phyloP scores from a whole-genome alignment of 2,113 vertebrate species.

The Camelus bactrianus region DNA sequence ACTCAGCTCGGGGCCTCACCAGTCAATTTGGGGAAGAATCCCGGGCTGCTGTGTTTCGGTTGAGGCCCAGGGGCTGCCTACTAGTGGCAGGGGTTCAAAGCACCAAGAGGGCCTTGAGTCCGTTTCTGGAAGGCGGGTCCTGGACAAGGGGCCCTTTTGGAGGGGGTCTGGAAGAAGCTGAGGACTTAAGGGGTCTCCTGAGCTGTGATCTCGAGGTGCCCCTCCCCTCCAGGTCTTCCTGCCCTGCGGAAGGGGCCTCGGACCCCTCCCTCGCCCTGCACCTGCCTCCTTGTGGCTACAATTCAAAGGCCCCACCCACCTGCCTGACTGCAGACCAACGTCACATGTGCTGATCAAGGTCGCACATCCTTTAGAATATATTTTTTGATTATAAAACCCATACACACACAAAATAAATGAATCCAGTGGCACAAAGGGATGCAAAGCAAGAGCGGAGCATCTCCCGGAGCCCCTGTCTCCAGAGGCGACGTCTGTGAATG shows the following conservation, averaged over 20 bases:
- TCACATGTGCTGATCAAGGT: background rate
- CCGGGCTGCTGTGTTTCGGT: constrained; percentile 46
- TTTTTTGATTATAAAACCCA: constrained; percentile 22
- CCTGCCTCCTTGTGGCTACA: background rate
- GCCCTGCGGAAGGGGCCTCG: background rate
- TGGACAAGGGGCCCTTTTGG: background rate
- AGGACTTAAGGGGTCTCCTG: background rate
- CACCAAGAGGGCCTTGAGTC: background rate
- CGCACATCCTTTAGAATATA: constrained; percentile 26
- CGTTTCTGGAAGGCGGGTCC: background rate
- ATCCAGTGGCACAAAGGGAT: background rate
- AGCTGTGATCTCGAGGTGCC: background rate
- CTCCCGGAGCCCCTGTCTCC: background rate
- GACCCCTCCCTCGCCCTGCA: background rate
- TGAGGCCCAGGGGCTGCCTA: constrained; percentile 3
- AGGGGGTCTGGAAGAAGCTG: background rate
- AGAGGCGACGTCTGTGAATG: accelerated
- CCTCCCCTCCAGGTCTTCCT: background rate
- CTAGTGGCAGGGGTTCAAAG: background rate
- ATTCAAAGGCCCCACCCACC: background rate
- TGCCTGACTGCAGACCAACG: background rate
- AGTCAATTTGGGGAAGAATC: constrained; percentile 77
- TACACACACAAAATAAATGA: background rate
- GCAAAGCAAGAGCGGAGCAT: accelerated
- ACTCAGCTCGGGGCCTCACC: constrained; percentile 57